Evolutionary conservation across 2,888 invertebrate species (phyloP).

Genomic region (Dynastes maya): DNA sequence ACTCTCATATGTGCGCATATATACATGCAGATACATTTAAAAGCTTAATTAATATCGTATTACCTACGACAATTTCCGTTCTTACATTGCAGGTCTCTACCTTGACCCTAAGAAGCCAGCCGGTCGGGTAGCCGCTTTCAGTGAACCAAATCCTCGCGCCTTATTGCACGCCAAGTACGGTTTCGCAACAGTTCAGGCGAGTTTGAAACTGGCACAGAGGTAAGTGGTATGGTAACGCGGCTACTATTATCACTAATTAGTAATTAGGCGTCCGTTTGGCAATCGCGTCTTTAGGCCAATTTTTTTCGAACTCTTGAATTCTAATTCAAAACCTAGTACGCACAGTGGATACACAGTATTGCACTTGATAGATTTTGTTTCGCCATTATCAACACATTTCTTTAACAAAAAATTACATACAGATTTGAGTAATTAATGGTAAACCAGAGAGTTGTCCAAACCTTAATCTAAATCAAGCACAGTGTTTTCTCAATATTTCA

Average conservation of each 20-base stretch:
- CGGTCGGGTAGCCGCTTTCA: slow-evolving; percentile 81
- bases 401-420: neutral
- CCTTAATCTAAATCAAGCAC: too few species aligned
- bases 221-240: slow-evolving; percentile 61
- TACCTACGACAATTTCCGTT: neutral
- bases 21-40: neutral
- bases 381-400: neutral
- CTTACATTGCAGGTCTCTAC: slow-evolving; percentile 74
- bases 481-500: too few species aligned
- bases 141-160: slow-evolving; percentile 78
- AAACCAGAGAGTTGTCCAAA: too few species aligned
- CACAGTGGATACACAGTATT: neutral
- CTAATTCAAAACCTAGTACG: neutral
- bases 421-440: slow-evolving; percentile 7
- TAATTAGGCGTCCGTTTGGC: slow-evolving; percentile 19
- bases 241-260: slow-evolving; percentile 19
- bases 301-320: slow-evolving; percentile 2
- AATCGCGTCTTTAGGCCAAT: slow-evolving; percentile 15
- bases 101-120: slow-evolving; percentile 79
- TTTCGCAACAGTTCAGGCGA: slow-evolving; percentile 80
- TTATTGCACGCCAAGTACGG: slow-evolving; percentile 77
- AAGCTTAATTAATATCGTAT: neutral
- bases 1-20: neutral
- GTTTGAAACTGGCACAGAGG: slow-evolving; percentile 75
- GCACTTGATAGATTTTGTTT: slow-evolving; percentile 37